Conservation (phyloP, 2,797 vertebrate species). For the Telmatherina bonti region DNA sequence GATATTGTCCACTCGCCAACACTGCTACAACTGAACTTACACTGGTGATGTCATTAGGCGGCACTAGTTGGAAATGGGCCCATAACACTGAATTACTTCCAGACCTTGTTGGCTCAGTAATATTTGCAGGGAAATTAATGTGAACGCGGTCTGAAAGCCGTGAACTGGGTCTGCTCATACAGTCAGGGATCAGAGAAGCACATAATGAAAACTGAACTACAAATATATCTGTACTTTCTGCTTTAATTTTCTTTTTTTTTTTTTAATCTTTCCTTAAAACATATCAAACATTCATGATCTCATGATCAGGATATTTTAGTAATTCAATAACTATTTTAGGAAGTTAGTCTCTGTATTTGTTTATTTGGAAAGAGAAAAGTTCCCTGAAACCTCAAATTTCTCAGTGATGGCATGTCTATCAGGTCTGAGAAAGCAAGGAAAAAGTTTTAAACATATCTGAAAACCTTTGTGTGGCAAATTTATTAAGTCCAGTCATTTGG, state of each 20-base stretch:
- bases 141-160: constrained; percentile 15
- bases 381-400: too few relatives aligned
- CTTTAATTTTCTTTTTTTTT: background rate
- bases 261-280: background rate
- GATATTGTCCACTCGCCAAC: background rate
- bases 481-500: background rate
- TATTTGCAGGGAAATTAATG: constrained; percentile 19
- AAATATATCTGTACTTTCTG: background rate
- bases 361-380: background rate
- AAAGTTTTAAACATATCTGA: background rate
- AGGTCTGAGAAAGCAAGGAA: background rate
- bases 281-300: background rate
- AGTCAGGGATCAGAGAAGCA: background rate
- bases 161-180: background rate
- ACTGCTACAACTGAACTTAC: constrained; percentile 10
- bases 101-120: constrained; percentile 34
- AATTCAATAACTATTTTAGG: background rate
- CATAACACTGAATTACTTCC: constrained; percentile 29
- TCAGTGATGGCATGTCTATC: background rate
- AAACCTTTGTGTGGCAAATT: background rate
- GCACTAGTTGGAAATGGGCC: constrained; percentile 24
- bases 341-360: background rate
- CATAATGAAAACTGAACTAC: background rate
- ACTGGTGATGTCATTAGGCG: constrained; percentile 34
- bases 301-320: background rate